Conservation (phyloP, 2,888 invertebrate genomes). For the Ennomos fuscantarius region DNA sequence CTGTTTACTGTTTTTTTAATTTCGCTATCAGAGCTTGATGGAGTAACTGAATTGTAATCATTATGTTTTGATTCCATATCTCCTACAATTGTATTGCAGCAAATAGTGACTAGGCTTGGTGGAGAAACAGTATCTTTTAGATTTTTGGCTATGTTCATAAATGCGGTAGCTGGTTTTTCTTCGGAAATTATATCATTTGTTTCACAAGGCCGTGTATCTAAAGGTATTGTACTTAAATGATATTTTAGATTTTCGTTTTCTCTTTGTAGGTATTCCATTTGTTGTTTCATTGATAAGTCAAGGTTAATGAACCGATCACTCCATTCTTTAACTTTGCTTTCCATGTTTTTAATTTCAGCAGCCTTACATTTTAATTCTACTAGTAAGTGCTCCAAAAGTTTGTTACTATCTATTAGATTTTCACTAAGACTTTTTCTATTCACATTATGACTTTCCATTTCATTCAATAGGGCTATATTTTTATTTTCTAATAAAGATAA, state of each 20-base stretch:
- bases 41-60: slow-evolving; percentile 42
- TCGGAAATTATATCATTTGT: slow-evolving; percentile 26
- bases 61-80: slow-evolving; percentile 52
- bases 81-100: slow-evolving; percentile 64
- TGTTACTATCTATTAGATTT: slow-evolving; percentile 50
- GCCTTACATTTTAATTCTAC: slow-evolving; percentile 57
- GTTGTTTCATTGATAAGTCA: slow-evolving; percentile 54
- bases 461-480: slow-evolving; percentile 40
- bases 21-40: slow-evolving; percentile 41
- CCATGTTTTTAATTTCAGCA: slow-evolving; percentile 56
- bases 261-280: slow-evolving; percentile 52
- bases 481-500: slow-evolving; percentile 49
- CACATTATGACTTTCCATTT: slow-evolving; percentile 21
- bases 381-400: slow-evolving; percentile 53
- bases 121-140: slow-evolving; percentile 51
- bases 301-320: slow-evolving; percentile 56
- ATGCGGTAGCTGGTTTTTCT: slow-evolving; percentile 1
- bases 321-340: slow-evolving; percentile 55
- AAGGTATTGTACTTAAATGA: slow-evolving; percentile 29
- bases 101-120: slow-evolving; percentile 67
- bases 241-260: slow-evolving; percentile 60
- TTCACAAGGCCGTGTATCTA: slow-evolving; percentile 16
- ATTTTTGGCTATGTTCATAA: slow-evolving; percentile 19
- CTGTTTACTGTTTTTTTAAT: slow-evolving; percentile 33
- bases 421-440: slow-evolving; percentile 27